A percentile compares a stretch with the other conserved stretches of the same genome.
Evolutionary conservation across 2,888 invertebrate species (phyloP).

Genomic region (Drosophila tanythrix): DNA sequence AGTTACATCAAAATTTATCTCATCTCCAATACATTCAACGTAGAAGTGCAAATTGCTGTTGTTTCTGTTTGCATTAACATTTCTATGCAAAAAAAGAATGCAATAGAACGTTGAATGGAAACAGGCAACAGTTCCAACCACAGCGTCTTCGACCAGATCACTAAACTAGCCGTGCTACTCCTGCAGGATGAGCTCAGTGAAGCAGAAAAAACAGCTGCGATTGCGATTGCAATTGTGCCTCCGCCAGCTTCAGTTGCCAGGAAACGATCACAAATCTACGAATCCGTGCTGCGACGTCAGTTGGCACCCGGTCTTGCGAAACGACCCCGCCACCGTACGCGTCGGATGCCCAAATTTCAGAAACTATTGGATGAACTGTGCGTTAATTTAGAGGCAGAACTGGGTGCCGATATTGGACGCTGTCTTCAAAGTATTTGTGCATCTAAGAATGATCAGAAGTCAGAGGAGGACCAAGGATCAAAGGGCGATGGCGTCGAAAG

Average conservation of each 20-base stretch:
- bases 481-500: neutral
- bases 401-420: slow-evolving; percentile 21
- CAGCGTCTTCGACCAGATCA: slow-evolving; percentile 30
- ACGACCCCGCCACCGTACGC: neutral
- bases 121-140: slow-evolving; percentile 8
- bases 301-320: neutral
- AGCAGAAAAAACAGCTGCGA: slow-evolving; percentile 28
- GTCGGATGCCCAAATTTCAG: slow-evolving; percentile 9
- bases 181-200: slow-evolving; percentile 29
- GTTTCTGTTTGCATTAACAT: slow-evolving; percentile 7
- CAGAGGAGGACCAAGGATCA: neutral
- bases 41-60: neutral
- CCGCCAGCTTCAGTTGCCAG: slow-evolving; percentile 10
- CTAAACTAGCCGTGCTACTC: slow-evolving; percentile 17
- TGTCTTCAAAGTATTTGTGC: slow-evolving; percentile 24
- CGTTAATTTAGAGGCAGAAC: slow-evolving; percentile 4
- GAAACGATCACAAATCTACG: slow-evolving; percentile 28
- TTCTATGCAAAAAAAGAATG: neutral
- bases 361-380: slow-evolving; percentile 25
- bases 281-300: slow-evolving; percentile 8
- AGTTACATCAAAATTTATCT: neutral
- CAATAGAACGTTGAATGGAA: slow-evolving; percentile 36
- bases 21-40: slow-evolving; percentile 29
- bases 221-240: slow-evolving; percentile 3
- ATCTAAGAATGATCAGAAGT: neutral